phyloP scores from a whole-genome alignment of 2,888 invertebrate genomes.

The Neocrepidodera transversa region DNA sequence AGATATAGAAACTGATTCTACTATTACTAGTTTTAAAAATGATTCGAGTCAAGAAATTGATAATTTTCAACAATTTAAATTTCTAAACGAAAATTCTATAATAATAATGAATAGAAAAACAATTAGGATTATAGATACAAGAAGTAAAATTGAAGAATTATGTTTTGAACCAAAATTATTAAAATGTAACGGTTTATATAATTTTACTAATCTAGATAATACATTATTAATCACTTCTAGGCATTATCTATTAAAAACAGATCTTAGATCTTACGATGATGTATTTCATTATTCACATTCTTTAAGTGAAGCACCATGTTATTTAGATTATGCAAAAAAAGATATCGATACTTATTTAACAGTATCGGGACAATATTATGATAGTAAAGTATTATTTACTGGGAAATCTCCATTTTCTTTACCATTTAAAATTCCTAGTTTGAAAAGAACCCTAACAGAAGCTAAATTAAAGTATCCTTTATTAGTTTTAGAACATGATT shows the following conservation, averaged over 20 bases:
- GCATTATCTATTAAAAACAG: constrained; percentile 45
- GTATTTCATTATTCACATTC: constrained; percentile 40
- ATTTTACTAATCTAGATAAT: constrained; percentile 35
- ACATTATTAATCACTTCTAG: constrained; percentile 36
- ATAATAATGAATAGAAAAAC: constrained; percentile 38
- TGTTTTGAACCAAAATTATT: constrained; percentile 40
- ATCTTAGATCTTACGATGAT: constrained; percentile 37
- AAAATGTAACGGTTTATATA: constrained; percentile 43
- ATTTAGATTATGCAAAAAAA: constrained; percentile 40
- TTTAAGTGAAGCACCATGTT: constrained; percentile 40
- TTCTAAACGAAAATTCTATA: constrained; percentile 35
- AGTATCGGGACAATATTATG: constrained; percentile 39
- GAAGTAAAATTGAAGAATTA: constrained; percentile 27
- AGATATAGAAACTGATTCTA: constrained; percentile 33
- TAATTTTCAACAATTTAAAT: constrained; percentile 40
- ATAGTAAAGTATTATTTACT: constrained; percentile 45
- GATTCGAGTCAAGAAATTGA: constrained; percentile 22
- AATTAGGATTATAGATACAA: constrained; percentile 38
- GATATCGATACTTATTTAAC: constrained; percentile 38
- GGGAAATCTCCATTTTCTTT: constrained; percentile 41
- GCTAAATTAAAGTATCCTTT: constrained; percentile 35
- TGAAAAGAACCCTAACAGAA: constrained; percentile 39
- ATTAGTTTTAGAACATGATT: constrained; percentile 33
- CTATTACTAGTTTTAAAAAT: constrained; percentile 24
- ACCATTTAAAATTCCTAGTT: constrained; percentile 43